Percentiles rank a stretch among this genome's conserved stretches.
These are phyloP conservation scores for Leuciscus waleckii DNA, from an alignment of 2,797 vertebrate genomes.

Conservation along the genomic window DNA sequence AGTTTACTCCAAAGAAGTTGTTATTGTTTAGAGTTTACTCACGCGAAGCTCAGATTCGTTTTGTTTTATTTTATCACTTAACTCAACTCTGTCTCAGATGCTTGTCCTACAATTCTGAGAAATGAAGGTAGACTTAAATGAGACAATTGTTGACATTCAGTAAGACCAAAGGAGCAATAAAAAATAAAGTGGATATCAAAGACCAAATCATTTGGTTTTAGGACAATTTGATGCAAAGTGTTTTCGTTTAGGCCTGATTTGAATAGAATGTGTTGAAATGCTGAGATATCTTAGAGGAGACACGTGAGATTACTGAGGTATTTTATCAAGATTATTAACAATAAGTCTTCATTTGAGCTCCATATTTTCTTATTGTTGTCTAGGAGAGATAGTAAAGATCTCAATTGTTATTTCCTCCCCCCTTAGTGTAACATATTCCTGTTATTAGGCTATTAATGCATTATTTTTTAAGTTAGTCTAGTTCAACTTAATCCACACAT, in stretches of 20 bases:
- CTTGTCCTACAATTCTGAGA: neutral
- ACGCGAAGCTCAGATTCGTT: neutral
- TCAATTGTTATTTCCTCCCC: neutral
- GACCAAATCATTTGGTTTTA: neutral
- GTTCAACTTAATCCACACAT: neutral
- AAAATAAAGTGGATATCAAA: too few species aligned
- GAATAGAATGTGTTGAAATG: neutral
- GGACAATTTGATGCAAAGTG: neutral
- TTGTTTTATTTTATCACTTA: neutral
- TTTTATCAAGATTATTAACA: neutral
- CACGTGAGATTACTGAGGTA: too few species aligned
- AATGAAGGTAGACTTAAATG: neutral
- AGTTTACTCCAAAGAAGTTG: neutral
- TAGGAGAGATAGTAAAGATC: neutral
- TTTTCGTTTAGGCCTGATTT: neutral
- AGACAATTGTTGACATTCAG: neutral
- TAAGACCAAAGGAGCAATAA: too few species aligned
- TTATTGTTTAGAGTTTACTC: neutral
- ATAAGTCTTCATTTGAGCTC: neutral
- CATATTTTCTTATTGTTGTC: neutral
- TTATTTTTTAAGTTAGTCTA: neutral
- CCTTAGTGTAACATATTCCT: too few species aligned
- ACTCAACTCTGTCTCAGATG: neutral
- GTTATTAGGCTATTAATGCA: neutral
- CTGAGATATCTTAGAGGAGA: neutral